These are phyloP conservation scores for Andrena cerasifolii DNA, from an alignment of 1,140 invertebrate genomes.

Conservation along the genomic window DNA sequence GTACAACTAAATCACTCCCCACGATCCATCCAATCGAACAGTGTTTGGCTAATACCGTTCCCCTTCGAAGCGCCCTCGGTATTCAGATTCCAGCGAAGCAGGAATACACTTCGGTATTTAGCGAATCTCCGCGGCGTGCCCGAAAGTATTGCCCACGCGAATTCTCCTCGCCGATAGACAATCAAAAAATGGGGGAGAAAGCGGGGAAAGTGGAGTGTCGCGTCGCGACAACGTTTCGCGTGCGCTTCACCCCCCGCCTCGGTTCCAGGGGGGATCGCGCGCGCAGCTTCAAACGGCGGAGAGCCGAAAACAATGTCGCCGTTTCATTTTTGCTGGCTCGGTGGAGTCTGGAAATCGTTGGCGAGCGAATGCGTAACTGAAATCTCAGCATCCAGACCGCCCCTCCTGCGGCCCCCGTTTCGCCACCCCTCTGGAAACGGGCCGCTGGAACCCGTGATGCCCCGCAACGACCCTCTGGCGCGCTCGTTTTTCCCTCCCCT, in stretches of 20 bases:
- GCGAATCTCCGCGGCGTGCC: too few relatives aligned
- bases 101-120: too few relatives aligned
- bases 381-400: conserved; percentile 76
- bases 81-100: too few relatives aligned
- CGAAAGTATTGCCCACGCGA: too few relatives aligned
- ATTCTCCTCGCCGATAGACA: too few relatives aligned
- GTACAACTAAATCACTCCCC: background rate
- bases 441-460: conserved; percentile 52
- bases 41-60: too few relatives aligned
- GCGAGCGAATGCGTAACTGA: conserved; percentile 74
- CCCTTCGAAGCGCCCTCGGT: too few relatives aligned
- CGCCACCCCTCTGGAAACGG: conserved; percentile 11
- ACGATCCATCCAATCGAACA: background rate
- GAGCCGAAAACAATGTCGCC: conserved; percentile 19
- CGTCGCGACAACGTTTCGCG: background rate
- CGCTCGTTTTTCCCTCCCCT: conserved; percentile 72
- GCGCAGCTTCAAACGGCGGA: background rate
- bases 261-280: background rate
- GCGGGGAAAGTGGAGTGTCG: too few relatives aligned
- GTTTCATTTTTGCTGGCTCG: conserved; percentile 27
- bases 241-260: too few relatives aligned
- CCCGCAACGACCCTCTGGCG: conserved; percentile 61
- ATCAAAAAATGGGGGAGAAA: too few relatives aligned
- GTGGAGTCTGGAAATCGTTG: conserved; percentile 58
- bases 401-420: background rate